Evolutionary conservation across 2,888 invertebrate genomes (phyloP).

Genomic region (Neocrepidodera transversa): DNA sequence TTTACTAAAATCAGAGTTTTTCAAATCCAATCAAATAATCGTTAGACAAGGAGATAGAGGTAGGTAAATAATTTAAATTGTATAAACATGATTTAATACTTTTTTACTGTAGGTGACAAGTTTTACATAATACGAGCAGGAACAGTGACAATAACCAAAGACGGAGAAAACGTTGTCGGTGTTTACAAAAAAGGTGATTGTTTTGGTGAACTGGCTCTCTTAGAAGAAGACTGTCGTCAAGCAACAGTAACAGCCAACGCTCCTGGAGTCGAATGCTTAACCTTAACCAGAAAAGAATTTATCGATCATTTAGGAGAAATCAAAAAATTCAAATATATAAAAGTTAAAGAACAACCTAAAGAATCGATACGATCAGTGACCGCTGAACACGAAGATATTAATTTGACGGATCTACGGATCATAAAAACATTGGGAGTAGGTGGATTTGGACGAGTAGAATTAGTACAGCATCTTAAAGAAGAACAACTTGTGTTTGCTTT

Average conservation of each 20-base stretch:
- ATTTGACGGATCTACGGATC: conserved; percentile 79
- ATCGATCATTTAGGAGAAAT: conserved; percentile 84
- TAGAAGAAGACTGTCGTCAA: conserved; percentile 83
- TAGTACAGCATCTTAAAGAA: conserved; percentile 62
- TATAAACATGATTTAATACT: too few species aligned
- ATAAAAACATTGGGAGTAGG: conserved; percentile 90
- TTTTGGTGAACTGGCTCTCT: conserved; percentile 88
- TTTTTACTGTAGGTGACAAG: conserved; percentile 68
- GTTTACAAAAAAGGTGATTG: conserved; percentile 79
- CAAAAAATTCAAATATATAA: conserved; percentile 64
- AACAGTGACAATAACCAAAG: conserved; percentile 76
- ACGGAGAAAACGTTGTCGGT: conserved; percentile 68
- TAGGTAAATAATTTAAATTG: too few species aligned
- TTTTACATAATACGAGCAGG: conserved; percentile 91
- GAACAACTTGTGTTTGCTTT: conserved; percentile 74
- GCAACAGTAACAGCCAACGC: conserved; percentile 90
- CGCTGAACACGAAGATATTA: conserved; percentile 70
- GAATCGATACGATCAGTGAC: conserved; percentile 32
- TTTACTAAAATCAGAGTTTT: conserved; percentile 87
- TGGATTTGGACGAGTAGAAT: conserved; percentile 62
- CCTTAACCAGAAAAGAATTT: conserved; percentile 81
- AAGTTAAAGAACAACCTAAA: conserved; percentile 34
- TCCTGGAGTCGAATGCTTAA: conserved; percentile 85
- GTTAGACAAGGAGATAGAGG: conserved; percentile 83
- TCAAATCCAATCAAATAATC: conserved; percentile 78